phyloP scores from a whole-genome alignment of 2,113 vertebrate species.

The Silurus meridionalis region DNA sequence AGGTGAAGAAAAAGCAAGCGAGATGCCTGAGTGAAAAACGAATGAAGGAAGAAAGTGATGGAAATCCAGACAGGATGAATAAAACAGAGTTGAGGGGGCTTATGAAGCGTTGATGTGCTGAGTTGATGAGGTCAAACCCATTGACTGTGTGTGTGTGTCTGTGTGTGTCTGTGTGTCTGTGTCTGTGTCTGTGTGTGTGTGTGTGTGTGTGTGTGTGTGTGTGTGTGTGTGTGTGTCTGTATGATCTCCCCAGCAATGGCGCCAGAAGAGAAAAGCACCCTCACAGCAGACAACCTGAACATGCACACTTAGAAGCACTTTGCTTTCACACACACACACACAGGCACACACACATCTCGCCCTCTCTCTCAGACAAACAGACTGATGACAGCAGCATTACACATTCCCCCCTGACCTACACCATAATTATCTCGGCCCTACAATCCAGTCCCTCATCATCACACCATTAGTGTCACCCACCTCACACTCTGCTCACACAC shows the following conservation, averaged over 20 bases:
- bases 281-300: slow-evolving; percentile 67
- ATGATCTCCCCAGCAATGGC: slow-evolving; percentile 74
- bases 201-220: slow-evolving; percentile 74
- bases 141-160: slow-evolving; percentile 61
- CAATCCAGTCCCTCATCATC: slow-evolving; percentile 48
- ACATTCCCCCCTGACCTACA: slow-evolving; percentile 30
- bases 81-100: slow-evolving; percentile 41
- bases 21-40: slow-evolving; percentile 29
- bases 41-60: slow-evolving; percentile 18
- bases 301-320: slow-evolving; percentile 57
- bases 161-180: slow-evolving; percentile 74
- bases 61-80: slow-evolving; percentile 42
- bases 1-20: slow-evolving; percentile 11
- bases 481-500: slow-evolving; percentile 20
- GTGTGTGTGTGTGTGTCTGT: slow-evolving; percentile 75
- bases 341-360: not conserved
- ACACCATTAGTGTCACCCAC: slow-evolving; percentile 44
- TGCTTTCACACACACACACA: slow-evolving; percentile 35
- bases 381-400: slow-evolving; percentile 43
- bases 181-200: slow-evolving; percentile 75
- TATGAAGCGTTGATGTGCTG: slow-evolving; percentile 52
- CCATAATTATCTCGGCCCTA: slow-evolving; percentile 39
- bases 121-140: slow-evolving; percentile 49
- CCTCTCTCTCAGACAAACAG: slow-evolving; percentile 6
- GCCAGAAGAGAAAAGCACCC: slow-evolving; percentile 76